These are phyloP conservation scores for Rhynchophorus ferrugineus DNA, from an alignment of 1,140 invertebrate species.

Conservation along the genomic window DNA sequence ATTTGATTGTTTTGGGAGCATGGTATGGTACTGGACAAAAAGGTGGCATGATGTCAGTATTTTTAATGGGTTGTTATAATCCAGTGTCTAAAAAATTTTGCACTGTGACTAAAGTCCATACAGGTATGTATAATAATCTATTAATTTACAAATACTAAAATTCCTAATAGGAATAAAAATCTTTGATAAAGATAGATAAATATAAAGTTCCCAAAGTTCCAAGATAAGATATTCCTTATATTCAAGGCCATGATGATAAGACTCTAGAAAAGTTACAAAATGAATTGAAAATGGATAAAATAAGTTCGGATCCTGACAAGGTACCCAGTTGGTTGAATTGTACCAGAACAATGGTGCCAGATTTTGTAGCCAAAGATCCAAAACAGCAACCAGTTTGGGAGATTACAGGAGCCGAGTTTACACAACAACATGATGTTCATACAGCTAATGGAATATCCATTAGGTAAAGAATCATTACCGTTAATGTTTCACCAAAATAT, in stretches of 20 bases:
- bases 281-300: slow-evolving; percentile 74
- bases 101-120: slow-evolving; percentile 83
- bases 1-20: slow-evolving; percentile 85
- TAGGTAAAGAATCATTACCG: slow-evolving; percentile 36
- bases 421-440: slow-evolving; percentile 76
- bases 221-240: too few species aligned
- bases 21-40: slow-evolving; percentile 92
- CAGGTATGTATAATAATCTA: slow-evolving; percentile 45
- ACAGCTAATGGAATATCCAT: slow-evolving; percentile 89
- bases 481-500: not conserved
- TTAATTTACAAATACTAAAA: too few species aligned
- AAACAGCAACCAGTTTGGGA: slow-evolving; percentile 87
- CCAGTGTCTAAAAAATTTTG: slow-evolving; percentile 60
- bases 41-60: slow-evolving; percentile 88
- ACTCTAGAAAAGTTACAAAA: slow-evolving; percentile 70
- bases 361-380: slow-evolving; percentile 79
- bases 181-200: too few species aligned
- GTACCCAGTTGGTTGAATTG: slow-evolving; percentile 77
- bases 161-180: too few species aligned
- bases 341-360: slow-evolving; percentile 76
- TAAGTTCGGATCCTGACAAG: slow-evolving; percentile 61
- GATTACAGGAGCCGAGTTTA: slow-evolving; percentile 89
- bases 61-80: slow-evolving; percentile 87
- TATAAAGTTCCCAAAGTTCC: too few species aligned
- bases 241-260: slow-evolving; percentile 67